Base-by-base conservation (phyloP, 2,113 vertebrate genomes). In the Pyrgilauda ruficollis region DNA sequence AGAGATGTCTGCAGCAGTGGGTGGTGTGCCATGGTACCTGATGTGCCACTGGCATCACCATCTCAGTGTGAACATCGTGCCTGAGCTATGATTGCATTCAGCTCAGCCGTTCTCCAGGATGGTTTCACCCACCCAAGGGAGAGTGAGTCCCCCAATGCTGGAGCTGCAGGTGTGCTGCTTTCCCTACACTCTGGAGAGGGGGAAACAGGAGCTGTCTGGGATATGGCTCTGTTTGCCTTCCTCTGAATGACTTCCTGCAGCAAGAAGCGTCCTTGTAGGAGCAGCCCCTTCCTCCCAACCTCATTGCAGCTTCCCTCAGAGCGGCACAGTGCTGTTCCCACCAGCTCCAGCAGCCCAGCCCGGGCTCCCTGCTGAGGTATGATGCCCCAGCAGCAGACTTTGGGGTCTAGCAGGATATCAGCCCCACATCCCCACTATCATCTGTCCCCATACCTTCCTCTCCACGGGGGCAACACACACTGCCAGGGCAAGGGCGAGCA, bases 11-110 rank as follows among this genome's bases (percentile, higher is more conserved):
- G 52, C 53, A 85, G 37, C n/a, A 27, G 37, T 23, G 47, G 8
- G 8, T 24, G 22, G 23, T 2, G 3, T 3, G 6, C 20, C 33
- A 30, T 0, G 0, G 28, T 37, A 28, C 22, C 16, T 15, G 8
- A 15, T 35, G 64, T 26, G 46, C 14, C 31, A 7, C 27, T 0
- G 0, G 22, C 43, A 67, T 46, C 0, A 0, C n/a, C 46, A 7
- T 15, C 24, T 67, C 2, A 2, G 12, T 7, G 9, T 0, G 3
- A 62, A 17, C 28, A 11, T 22, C 1, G 0, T 4, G 4, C 22
- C 43, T 6, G 3, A 3, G 52, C 35, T 28, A 6, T 2, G 11
- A 19, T 2, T 26, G 35, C 49, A 13, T 50, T 61, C 66, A 24
- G 52, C 26, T 20, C 56, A 7, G 6, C 13, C 0, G 0, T 47